Evolutionary conservation across 2,888 invertebrate species (phyloP), one percentile per base, ranked within the genome.

Genomic region (Caenorhabditis imperialis): DNA sequence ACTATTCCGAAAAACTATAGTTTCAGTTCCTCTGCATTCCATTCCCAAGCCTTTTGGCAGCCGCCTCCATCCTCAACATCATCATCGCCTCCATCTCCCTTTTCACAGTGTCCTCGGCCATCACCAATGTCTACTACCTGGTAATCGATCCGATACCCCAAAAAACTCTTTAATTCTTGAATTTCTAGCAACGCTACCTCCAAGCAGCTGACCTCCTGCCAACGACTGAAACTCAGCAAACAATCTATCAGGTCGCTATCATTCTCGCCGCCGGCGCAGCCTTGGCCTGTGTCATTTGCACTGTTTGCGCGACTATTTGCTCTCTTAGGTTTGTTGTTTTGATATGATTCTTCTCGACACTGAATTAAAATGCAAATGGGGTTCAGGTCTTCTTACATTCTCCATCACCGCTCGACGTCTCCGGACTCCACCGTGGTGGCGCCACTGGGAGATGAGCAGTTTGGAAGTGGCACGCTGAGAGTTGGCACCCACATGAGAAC

Each of bases 81-180:
- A 78, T 86, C 33, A 72, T 85, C 8, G 84, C 84, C 3, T 73
- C 87, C 6, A 70, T 87, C 18, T 84, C 88, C n/a, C 73, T 84
- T 10, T 87, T 85, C 71, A 84, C 85, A 7, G 73, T 88, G 8
- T 80, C 83, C 14, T 81, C 86, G 14, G 77, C 84, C 18, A 81
- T 85, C n/a, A 85, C 86, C 5, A 86, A 86, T 67, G 82, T 85
- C 38, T 88, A 84, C 79, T 88, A 84, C 63, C 53, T 88, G 69
- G 86, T 86, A 58, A 76, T 40, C 16, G 48, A 30, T 27, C 30
- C 18, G 23, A 10, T 47, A n/a, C 16, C 14, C 44, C 23, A 4
- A 3, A 0, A 23, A 14, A 20, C 18, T 14, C 18, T n/a, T 23
- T 20, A 62, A 51, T n/a, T 18, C 14, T 37, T 33, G 47, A 50